Evolutionary conservation across 2,113 vertebrate genomes (phyloP), one percentile per base, ranked within the genome.

Genomic region (Leuciscus idus): DNA sequence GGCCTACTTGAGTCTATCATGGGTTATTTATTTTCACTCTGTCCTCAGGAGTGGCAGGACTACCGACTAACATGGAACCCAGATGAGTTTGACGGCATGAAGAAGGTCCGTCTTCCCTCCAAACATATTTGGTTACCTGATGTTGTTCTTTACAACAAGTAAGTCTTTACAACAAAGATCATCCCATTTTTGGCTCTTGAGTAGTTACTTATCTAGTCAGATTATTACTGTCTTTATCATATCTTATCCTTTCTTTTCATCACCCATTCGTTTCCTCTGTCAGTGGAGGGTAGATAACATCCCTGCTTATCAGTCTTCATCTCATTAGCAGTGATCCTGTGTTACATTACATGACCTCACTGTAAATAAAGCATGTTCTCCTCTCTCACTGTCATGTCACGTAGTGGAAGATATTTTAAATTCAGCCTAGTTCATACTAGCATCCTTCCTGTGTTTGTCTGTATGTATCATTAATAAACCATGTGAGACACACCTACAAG

Each of bases 61-160:
- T 99, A 99, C 61, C 96, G 98, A 30, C 96, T 99, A 85, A 97
- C 95, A 19, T 99, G 98, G 98, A 94, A 95, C 78, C 98, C 98
- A 0, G 97, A 98, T 90, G 97, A 99, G 89, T 99, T 98, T 21
- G 98, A 99, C 80, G 97, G 98, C 83, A 99, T 99, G 97, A 90
- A 97, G 95, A 99, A 99, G 94, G 97, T 99, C 84, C 96, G 98
- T 6, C 95, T 99, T 88, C 98, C 98, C 82, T 97, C 98, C 86
- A 99, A 98, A 89, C 98, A 99, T 93, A 99, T 99, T 93, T 99
- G 98, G 98, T 96, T 99, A 62, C 98, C 98, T 0, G 98, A 99
- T 26, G 97, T 99, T 66, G 98, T 99, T 79, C 97, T 99, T 26
- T 99, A 99, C 94, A 99, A 99, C 95, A 99, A 99, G 98, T 99